phyloP scores from a whole-genome alignment of 2,797 vertebrate genomes.

The Ceryle rudis region DNA sequence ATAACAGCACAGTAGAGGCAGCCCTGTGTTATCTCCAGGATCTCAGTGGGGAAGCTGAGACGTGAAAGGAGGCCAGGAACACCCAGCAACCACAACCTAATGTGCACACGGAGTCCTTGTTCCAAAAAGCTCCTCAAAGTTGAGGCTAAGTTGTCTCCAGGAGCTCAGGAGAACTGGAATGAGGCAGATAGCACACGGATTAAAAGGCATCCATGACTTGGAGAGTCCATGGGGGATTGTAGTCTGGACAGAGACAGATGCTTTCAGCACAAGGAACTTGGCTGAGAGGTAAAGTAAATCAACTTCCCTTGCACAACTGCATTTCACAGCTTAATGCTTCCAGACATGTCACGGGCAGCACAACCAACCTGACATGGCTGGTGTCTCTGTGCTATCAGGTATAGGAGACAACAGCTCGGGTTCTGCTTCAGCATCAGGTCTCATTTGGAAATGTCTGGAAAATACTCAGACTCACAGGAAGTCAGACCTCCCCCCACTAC shows the following conservation, averaged over 20 bases:
- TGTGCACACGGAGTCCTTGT: not conserved
- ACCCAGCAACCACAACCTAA: not conserved
- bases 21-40: not conserved
- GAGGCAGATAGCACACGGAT: not conserved
- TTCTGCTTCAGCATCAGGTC: not conserved
- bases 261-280: not conserved
- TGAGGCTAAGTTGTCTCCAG: not conserved
- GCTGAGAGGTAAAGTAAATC: not conserved
- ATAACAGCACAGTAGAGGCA: not conserved
- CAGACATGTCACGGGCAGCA: not conserved
- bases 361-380: fast-evolving
- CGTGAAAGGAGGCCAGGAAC: not conserved
- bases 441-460: not conserved
- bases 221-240: not conserved
- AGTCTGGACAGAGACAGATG: fast-evolving
- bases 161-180: not conserved
- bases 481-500: fast-evolving
- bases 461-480: not conserved
- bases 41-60: not conserved
- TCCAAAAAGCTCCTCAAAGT: not conserved
- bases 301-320: not conserved
- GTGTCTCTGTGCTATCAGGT: not conserved
- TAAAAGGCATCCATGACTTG: not conserved
- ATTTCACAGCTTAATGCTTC: not conserved
- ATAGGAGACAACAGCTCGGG: not conserved